Percentiles rank a stretch among this genome's conserved stretches.
phyloP scores from a whole-genome alignment of 2,797 vertebrate genomes.

The Martes flavigula region DNA sequence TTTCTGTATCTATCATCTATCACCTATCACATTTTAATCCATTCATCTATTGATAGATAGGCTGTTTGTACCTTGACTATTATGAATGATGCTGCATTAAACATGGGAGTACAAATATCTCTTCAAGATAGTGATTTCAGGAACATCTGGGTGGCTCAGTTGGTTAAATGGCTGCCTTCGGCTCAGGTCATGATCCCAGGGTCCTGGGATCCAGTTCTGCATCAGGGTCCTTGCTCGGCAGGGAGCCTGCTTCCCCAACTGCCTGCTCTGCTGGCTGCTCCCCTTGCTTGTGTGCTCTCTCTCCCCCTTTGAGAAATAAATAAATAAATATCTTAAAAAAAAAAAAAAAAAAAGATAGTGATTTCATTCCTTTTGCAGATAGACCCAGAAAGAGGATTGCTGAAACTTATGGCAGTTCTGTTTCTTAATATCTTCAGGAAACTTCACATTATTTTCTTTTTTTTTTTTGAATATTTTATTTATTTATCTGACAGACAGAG shows the following conservation, averaged over 20 bases:
- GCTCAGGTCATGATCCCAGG: too few species aligned
- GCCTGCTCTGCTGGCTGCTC: too few species aligned
- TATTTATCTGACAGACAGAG: too few species aligned
- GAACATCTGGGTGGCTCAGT: too few species aligned
- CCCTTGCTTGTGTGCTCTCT: too few species aligned
- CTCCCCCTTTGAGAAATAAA: too few species aligned
- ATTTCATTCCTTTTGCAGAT: neutral
- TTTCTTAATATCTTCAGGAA: neutral
- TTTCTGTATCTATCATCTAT: neutral
- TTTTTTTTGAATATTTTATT: too few species aligned
- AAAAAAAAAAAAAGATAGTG: neutral
- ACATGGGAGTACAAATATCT: neutral
- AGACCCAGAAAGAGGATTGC: neutral
- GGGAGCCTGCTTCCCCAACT: too few species aligned
- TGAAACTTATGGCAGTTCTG: neutral
- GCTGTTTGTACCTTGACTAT: neutral
- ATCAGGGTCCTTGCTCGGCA: too few species aligned
- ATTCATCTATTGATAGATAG: neutral
- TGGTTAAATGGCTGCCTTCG: too few species aligned
- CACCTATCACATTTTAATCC: neutral
- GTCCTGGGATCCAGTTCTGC: too few species aligned
- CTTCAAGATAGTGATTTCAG: neutral
- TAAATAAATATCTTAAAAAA: too few species aligned
- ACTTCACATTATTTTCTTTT: neutral
- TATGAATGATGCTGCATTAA: neutral